Percentiles rank a stretch among this genome's conserved stretches.
Conservation (phyloP, 1,140 invertebrate genomes). For the Philaenus spumarius region DNA sequence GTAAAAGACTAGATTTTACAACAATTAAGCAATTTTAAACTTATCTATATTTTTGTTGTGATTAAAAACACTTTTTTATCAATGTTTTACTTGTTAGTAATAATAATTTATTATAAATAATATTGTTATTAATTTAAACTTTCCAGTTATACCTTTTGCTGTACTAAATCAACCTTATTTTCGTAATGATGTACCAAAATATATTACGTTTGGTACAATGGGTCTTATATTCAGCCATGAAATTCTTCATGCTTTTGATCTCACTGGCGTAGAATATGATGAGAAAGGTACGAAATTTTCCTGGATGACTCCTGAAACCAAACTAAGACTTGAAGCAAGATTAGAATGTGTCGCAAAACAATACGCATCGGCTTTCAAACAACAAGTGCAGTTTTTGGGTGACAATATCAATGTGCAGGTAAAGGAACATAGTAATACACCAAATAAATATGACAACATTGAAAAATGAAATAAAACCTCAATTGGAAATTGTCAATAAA, state of each 20-base stretch:
- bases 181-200: constrained; percentile 41
- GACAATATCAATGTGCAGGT: constrained; percentile 45
- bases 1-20: too few relatives aligned
- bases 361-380: constrained; percentile 44
- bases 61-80: too few relatives aligned
- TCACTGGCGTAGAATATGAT: constrained; percentile 35
- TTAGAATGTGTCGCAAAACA: constrained; percentile 54
- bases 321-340: constrained; percentile 47
- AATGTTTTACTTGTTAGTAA: too few relatives aligned
- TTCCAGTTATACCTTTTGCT: constrained; percentile 53
- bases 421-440: constrained; percentile 7
- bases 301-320: constrained; percentile 53
- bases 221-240: constrained; percentile 48
- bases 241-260: constrained; percentile 47
- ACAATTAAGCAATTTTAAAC: too few relatives aligned
- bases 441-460: too few relatives aligned
- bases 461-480: too few relatives aligned
- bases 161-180: constrained; percentile 57
- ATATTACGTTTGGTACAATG: constrained; percentile 43
- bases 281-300: constrained; percentile 40
- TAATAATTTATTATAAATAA: too few relatives aligned
- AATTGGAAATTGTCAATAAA: too few relatives aligned
- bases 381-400: constrained; percentile 43
- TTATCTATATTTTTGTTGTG: too few relatives aligned
- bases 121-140: too few relatives aligned